Evolutionary conservation across 2,797 vertebrate species (phyloP), one percentile per base, ranked within the genome.

Genomic region (Thamnophis elegans): DNA sequence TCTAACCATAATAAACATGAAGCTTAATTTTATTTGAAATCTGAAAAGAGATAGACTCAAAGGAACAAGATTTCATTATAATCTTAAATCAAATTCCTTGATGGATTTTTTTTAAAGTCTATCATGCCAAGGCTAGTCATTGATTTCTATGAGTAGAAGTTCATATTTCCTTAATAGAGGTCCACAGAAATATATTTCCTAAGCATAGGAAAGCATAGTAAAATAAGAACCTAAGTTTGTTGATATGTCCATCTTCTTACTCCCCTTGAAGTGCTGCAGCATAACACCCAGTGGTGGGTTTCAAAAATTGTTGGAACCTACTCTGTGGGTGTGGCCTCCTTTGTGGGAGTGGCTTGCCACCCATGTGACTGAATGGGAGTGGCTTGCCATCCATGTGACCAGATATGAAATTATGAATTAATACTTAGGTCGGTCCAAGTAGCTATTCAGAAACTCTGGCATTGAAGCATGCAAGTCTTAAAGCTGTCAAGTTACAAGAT

Each of bases 141-240:
- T 73, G 32, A 73, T 36, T 73, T 73, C 32, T 73, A 9, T 32
- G 32, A 73, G 16, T 9, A 36, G 68, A 73, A 73, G 14, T 20
- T 18, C 68, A 36, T 36, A 73, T 73, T 73, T 20, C 14, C 16
- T 73, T 36, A 73, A 68, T 78, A 78, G 14, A 78, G 32, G 18
- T 78, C 68, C 36, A 9, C 68, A 78, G 32, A 78, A 78, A 78
- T 78, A 56, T 54, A 0, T 22, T 92, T 3, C 18, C 28, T 93
- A 91, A 91, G 92, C 7, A 28, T 89, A 82, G 91, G 85, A 91
- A 94, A 89, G 16, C 65, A 73, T 73, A 73, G n/a, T 14, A 36
- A 73, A 73, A 73, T 36, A 73, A 36, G 7, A 36, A 73, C 32
- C 7, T 36, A 20, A 10, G 16, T 20, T 20, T 73, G 68, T 73